A percentile compares a stretch with the other conserved stretches of the same genome.
These are phyloP conservation scores for Andrena chrysosceles DNA, from an alignment of 2,888 invertebrate genomes.

Conservation along the genomic window DNA sequence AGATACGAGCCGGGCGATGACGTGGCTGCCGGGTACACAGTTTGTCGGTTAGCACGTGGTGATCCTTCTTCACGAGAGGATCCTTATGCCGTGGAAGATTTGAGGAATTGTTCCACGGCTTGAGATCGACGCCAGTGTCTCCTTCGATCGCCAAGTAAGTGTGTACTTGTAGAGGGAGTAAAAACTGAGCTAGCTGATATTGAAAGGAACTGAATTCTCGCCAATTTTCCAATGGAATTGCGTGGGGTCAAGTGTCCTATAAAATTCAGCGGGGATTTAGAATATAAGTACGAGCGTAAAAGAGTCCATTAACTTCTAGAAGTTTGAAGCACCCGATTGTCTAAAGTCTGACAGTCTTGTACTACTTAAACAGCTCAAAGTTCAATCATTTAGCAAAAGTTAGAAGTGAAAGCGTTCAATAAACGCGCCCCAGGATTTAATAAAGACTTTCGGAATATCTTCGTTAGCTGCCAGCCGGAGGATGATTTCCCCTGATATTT, in stretches of 20 bases:
- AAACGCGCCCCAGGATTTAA: background rate
- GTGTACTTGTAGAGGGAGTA: background rate
- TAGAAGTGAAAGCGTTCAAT: too few species aligned
- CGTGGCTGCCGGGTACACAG: constrained; percentile 40
- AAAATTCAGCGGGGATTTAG: too few species aligned
- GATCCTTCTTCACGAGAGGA: constrained; percentile 10
- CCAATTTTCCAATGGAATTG: too few species aligned
- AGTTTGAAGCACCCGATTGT: too few species aligned
- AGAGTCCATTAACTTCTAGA: too few species aligned
- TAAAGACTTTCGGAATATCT: background rate
- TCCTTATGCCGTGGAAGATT: background rate
- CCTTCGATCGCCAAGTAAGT: background rate
- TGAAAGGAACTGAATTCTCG: too few species aligned
- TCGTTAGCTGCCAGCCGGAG: too few species aligned
- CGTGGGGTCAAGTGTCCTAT: too few species aligned
- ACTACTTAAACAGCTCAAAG: background rate
- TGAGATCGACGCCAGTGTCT: background rate
- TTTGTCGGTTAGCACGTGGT: constrained; percentile 38
- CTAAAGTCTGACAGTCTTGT: too few species aligned
- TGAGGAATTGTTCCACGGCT: background rate
- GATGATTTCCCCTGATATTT: background rate
- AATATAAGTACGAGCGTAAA: too few species aligned
- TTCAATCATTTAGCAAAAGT: background rate
- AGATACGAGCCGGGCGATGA: constrained; percentile 30
- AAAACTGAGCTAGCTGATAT: background rate